phyloP scores from a whole-genome alignment of 2,113 vertebrate species.

The Trinectes maculatus region DNA sequence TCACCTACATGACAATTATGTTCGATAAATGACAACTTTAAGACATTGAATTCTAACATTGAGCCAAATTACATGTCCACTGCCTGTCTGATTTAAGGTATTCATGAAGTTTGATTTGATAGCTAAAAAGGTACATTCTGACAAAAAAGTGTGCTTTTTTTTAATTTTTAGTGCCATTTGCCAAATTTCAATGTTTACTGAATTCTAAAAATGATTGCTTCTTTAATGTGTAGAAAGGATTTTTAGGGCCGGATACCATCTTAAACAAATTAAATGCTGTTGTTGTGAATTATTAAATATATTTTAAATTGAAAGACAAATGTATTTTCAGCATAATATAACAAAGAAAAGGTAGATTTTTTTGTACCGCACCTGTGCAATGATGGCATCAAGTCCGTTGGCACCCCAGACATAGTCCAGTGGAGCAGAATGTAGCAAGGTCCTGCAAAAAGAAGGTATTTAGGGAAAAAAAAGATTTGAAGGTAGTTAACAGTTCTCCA shows the following conservation, averaged over 20 bases:
- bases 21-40: neutral
- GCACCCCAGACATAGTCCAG: slow-evolving; percentile 98
- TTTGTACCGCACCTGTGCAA: slow-evolving; percentile 88
- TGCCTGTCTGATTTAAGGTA: neutral
- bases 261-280: neutral
- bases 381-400: slow-evolving; percentile 94
- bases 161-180: neutral
- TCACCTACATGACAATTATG: neutral
- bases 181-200: neutral
- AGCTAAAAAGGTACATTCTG: neutral
- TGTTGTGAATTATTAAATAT: neutral
- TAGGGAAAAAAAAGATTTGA: neutral
- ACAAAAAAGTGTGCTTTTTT: neutral
- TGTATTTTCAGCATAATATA: neutral
- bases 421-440: slow-evolving; percentile 94
- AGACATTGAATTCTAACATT: neutral
- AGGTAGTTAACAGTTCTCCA: neutral
- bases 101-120: neutral
- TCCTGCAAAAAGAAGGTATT: slow-evolving; percentile 76
- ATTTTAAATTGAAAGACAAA: neutral
- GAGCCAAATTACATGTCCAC: neutral
- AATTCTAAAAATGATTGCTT: neutral
- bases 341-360: neutral
- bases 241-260: neutral
- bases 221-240: neutral